These are phyloP conservation scores for Tenthredo notha DNA, from an alignment of 2,888 invertebrate genomes.

Conservation along the genomic window DNA sequence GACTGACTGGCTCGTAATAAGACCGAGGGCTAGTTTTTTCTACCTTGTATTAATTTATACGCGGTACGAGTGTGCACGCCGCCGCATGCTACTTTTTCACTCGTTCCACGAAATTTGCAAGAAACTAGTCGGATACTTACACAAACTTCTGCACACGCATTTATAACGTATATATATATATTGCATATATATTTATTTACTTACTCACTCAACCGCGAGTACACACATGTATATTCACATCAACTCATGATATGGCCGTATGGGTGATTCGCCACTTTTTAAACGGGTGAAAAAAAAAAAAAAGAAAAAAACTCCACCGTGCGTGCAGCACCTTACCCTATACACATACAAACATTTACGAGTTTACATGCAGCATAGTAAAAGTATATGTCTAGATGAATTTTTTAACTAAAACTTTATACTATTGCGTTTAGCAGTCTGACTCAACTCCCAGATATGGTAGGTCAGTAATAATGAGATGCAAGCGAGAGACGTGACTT, in stretches of 20 bases:
- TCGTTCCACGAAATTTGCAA: conserved; percentile 78
- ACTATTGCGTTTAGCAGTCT: conserved; percentile 8
- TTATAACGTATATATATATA: not conserved
- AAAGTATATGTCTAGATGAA: not conserved
- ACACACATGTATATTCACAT: not conserved
- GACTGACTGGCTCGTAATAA: conserved; percentile 74
- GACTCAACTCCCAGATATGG: conserved; percentile 25
- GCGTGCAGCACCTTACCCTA: conserved; percentile 32
- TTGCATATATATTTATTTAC: conserved; percentile 9
- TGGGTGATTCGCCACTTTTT: conserved; percentile 33
- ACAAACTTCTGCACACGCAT: conserved; percentile 24
- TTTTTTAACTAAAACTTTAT: conserved; percentile 3
- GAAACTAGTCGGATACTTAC: conserved; percentile 76
- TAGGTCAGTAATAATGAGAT: conserved; percentile 50
- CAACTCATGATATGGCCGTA: not conserved
- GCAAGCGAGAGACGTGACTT: conserved; percentile 27
- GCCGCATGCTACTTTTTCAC: conserved; percentile 72
- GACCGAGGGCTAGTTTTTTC: conserved; percentile 78
- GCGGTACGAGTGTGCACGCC: conserved; percentile 78
- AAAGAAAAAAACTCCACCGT: not conserved
- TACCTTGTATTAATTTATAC: conserved; percentile 78
- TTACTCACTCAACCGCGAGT: conserved; percentile 9
- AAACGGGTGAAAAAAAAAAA: not conserved
- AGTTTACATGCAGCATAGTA: not conserved
- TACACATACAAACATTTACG: conserved; percentile 2